Percentiles rank a stretch among this genome's conserved stretches.
Evolutionary conservation across 2,888 invertebrate genomes (phyloP).

Genomic region (Phortica magna): DNA sequence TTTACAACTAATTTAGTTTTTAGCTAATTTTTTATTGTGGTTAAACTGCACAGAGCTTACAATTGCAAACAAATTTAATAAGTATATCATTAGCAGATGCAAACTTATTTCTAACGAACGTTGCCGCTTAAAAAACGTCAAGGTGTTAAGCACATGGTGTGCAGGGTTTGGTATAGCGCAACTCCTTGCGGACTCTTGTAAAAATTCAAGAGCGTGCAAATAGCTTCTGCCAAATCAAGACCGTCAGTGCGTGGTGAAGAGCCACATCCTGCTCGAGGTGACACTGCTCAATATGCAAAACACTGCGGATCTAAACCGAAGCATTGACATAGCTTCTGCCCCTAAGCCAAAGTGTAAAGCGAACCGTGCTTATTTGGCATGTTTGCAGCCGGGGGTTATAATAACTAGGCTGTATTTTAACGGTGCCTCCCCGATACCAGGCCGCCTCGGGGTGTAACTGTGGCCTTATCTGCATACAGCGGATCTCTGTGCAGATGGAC

Average conservation of each 20-base stretch:
- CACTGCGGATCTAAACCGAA: background rate
- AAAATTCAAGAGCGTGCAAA: background rate
- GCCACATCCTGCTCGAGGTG: background rate
- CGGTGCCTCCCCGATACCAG: conserved; percentile 31
- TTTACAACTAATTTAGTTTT: too few relatives aligned
- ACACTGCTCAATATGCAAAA: background rate
- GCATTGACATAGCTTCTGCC: background rate
- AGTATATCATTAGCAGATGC: too few relatives aligned
- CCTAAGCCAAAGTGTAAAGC: conserved; percentile 21
- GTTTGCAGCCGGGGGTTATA: conserved; percentile 32
- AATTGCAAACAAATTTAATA: too few relatives aligned
- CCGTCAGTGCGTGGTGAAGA: background rate
- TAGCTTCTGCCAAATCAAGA: conserved; percentile 1
- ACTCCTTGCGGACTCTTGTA: background rate
- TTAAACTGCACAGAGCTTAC: too few relatives aligned
- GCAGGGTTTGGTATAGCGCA: background rate
- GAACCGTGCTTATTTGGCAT: conserved; percentile 34
- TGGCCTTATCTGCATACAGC: conserved; percentile 18
- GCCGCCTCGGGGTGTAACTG: conserved; percentile 31
- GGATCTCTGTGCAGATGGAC: conserved; percentile 6
- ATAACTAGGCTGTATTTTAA: conserved; percentile 26
- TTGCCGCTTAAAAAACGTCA: background rate
- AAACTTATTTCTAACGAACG: too few relatives aligned
- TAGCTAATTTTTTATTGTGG: too few relatives aligned
- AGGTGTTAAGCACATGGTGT: background rate